These are phyloP conservation scores for Solen grandis DNA, from an alignment of 1,140 invertebrate genomes.

Conservation along the genomic window DNA sequence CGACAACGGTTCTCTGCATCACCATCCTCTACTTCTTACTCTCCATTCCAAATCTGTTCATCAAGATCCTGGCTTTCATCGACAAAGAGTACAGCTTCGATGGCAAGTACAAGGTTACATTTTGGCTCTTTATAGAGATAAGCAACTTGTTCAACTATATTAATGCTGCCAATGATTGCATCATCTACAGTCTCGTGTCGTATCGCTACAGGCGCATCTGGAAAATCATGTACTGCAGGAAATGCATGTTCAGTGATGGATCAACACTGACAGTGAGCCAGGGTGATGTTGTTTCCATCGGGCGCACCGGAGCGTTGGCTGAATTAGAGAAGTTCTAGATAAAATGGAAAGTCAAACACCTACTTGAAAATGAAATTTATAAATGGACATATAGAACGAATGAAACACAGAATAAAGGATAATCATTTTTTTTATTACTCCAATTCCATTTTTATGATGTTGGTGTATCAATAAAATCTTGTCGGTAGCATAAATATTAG, in stretches of 20 bases:
- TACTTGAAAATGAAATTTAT: too few relatives aligned
- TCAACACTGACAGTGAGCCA: too few relatives aligned
- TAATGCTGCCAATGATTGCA: constrained; percentile 41
- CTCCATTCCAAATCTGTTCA: constrained; percentile 36
- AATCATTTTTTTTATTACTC: too few relatives aligned
- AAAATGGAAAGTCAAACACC: too few relatives aligned
- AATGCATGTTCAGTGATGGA: neutral
- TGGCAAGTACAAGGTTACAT: constrained; percentile 25
- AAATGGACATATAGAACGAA: too few relatives aligned
- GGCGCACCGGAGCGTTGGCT: too few relatives aligned
- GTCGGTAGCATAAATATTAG: too few relatives aligned
- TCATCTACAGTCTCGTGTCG: constrained; percentile 28
- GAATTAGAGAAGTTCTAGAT: too few relatives aligned
- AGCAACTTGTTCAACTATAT: constrained; percentile 44
- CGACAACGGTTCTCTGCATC: constrained; percentile 30
- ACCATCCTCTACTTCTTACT: constrained; percentile 31
- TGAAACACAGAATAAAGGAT: too few relatives aligned
- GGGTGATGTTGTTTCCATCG: too few relatives aligned
- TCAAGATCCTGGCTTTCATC: constrained; percentile 34
- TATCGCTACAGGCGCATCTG: constrained; percentile 15
- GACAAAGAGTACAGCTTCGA: constrained; percentile 47
- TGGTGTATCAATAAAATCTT: too few relatives aligned
- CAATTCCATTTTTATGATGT: too few relatives aligned
- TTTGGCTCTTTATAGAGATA: constrained; percentile 41
- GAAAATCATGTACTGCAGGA: constrained; percentile 14